phyloP scores from a whole-genome alignment of 2,888 invertebrate genomes.

The Papilio protenor region DNA sequence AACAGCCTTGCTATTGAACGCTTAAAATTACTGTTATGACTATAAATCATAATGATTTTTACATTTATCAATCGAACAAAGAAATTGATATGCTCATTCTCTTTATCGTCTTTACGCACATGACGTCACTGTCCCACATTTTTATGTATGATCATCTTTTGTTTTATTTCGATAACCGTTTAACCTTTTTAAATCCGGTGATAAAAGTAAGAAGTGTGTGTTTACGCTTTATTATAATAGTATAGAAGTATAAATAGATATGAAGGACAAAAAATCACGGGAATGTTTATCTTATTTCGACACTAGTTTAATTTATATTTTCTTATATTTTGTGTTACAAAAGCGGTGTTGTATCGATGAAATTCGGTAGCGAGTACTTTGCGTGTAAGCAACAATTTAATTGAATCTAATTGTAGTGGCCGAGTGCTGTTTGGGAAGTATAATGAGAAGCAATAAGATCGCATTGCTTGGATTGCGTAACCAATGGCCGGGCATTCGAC shows the following conservation, averaged over 20 bases:
- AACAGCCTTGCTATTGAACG: not conserved
- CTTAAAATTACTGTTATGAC: conserved; percentile 3
- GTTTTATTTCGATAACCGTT: not conserved
- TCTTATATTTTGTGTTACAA: not conserved
- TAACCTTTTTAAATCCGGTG: not conserved
- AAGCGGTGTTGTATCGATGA: not conserved
- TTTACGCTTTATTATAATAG: too few species aligned
- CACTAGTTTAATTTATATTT: not conserved
- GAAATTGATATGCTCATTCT: not conserved
- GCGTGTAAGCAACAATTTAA: conserved; percentile 31
- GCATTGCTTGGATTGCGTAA: not conserved
- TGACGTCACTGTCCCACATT: not conserved
- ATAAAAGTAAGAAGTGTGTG: too few species aligned
- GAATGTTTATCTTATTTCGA: not conserved
- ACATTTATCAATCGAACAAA: conserved; percentile 9
- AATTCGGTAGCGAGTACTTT: not conserved
- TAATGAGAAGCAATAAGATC: conserved; percentile 34
- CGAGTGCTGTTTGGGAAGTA: conserved; percentile 27
- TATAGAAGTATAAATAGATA: too few species aligned
- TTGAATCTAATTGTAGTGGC: conserved; percentile 39
- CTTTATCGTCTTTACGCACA: conserved; percentile 10
- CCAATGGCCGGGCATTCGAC: not conserved
- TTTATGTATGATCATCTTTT: conserved; percentile 2
- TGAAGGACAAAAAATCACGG: not conserved
- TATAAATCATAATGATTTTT: not conserved